Conservation (phyloP, 2,888 invertebrate species). For the Eupelmus urozonus region DNA sequence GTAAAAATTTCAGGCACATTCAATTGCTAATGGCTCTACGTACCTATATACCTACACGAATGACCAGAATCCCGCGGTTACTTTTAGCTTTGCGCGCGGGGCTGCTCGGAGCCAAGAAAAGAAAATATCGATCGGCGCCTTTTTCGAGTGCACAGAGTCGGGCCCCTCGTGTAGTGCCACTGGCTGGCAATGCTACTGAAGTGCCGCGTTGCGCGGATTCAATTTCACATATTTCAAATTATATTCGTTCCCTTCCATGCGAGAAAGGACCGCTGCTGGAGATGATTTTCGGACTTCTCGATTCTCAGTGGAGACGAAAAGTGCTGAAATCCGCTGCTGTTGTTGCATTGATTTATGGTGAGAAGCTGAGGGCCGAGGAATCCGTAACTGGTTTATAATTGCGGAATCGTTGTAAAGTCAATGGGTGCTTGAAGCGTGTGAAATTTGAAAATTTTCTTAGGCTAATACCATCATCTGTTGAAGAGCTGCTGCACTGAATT, state of each 20-base stretch:
- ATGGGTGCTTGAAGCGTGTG: not conserved
- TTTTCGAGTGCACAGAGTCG: not conserved
- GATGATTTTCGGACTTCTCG: not conserved
- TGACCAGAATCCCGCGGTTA: conserved; percentile 25
- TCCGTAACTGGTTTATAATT: too few relatives aligned
- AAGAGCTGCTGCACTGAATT: too few relatives aligned
- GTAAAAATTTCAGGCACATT: conserved; percentile 43
- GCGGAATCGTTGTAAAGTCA: too few relatives aligned
- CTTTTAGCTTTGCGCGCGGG: not conserved
- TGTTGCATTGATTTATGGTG: not conserved
- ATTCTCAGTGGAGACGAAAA: not conserved
- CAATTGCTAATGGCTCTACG: conserved; percentile 34
- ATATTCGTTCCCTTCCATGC: conserved; percentile 2
- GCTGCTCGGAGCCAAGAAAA: conserved; percentile 8
- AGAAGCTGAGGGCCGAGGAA: too few relatives aligned
- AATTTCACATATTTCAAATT: conserved; percentile 17
- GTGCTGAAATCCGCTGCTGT: not conserved
- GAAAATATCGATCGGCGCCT: conserved; percentile 45
- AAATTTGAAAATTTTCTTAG: too few relatives aligned
- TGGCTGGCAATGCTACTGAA: not conserved
- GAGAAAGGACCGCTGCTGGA: too few relatives aligned
- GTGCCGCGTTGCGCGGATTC: conserved; percentile 31
- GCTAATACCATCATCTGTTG: too few relatives aligned
- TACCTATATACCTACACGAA: conserved; percentile 7
- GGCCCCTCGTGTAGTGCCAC: not conserved